Base-by-base conservation (phyloP, 2,797 vertebrate genomes). In the Mionectes olivaceus region DNA sequence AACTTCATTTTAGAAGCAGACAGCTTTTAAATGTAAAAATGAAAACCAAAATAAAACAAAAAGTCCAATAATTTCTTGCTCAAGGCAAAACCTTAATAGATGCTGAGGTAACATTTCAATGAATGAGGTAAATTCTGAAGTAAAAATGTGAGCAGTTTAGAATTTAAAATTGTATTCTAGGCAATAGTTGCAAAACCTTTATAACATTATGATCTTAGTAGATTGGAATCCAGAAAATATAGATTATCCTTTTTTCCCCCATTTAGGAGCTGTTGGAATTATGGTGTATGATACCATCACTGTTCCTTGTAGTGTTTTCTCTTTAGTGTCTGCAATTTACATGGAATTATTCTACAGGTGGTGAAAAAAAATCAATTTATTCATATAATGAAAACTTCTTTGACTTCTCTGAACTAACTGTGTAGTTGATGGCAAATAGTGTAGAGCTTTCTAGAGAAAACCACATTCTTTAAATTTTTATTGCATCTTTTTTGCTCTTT, bases 1-100 rank as follows among this genome's bases (percentile, higher is more conserved):
- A 97, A 95, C 97, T 98, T 98, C 95, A 95, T 97, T 97, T 97
- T 96, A 96, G 95, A 96, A 96, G 94, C 95, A 97, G 95, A 93
- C 86, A 93, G 94, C 83, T 96, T 95, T 95, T 94, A 96, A 95
- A 96, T 94, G 87, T 94, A 95, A 96, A 96, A 97, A 94, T 80
- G 81, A 92, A 94, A 95, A 94, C 33, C 85, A 86, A 90, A 95
- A 95, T 91, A 93, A 96, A 94, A 94, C 87, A 95, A 96, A 91
- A 90, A 89, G 71, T 57, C 75, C 75, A 91, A 71, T 97, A 95
- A 97, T 83, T 96, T 87, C 64, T 93, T 95, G 88, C 93, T 94
- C 59, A 94, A 97, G 95, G 88, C 89, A 90, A 96, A 94, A 67
- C 63, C 64, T 75, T 93, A 95, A 96, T 96, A 94, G 87, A 75